Evolutionary conservation across 2,113 vertebrate genomes (phyloP).

Genomic region (Nibea albiflora): DNA sequence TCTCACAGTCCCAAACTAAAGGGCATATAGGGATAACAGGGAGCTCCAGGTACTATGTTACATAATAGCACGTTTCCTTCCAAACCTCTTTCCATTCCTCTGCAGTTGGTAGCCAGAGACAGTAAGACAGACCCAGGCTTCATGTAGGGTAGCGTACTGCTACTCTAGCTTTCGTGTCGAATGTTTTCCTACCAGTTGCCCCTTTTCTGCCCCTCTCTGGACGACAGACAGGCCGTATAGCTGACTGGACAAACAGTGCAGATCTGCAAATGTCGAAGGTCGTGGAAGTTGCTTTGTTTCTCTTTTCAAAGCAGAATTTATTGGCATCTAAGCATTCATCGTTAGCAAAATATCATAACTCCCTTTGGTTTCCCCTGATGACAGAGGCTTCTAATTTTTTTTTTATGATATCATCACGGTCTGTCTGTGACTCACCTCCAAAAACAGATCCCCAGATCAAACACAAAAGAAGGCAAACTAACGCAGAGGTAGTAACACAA

Average conservation of each 20-base stretch:
- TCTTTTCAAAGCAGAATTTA: slow-evolving; percentile 33
- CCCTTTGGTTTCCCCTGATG: slow-evolving; percentile 31
- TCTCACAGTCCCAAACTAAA: slow-evolving; percentile 26
- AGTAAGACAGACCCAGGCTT: slow-evolving; percentile 15
- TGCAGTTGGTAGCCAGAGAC: slow-evolving; percentile 24
- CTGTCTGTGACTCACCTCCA: slow-evolving; percentile 17
- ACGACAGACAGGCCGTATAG: slow-evolving; percentile 8
- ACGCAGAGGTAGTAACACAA: slow-evolving; percentile 24
- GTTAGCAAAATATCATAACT: slow-evolving; percentile 34
- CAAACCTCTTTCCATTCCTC: slow-evolving; percentile 42
- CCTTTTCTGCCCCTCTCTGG: slow-evolving; percentile 21
- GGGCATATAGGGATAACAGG: slow-evolving; percentile 43
- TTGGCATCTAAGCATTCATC: background rate
- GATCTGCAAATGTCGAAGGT: slow-evolving; percentile 48
- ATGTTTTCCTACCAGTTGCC: slow-evolving; percentile 35
- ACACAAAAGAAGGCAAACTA: slow-evolving; percentile 31
- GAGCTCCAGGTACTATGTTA: slow-evolving; percentile 60
- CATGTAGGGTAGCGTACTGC: slow-evolving; percentile 30
- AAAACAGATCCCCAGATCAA: slow-evolving; percentile 19
- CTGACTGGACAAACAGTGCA: background rate
- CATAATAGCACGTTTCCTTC: slow-evolving; percentile 57
- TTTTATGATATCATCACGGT: slow-evolving; percentile 10
- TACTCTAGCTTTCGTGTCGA: slow-evolving; percentile 35
- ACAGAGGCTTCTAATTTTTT: slow-evolving; percentile 35
- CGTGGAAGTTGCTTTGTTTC: slow-evolving; percentile 13